Base-by-base conservation (phyloP, 2,113 vertebrate species). In the Bos javanicus region DNA sequence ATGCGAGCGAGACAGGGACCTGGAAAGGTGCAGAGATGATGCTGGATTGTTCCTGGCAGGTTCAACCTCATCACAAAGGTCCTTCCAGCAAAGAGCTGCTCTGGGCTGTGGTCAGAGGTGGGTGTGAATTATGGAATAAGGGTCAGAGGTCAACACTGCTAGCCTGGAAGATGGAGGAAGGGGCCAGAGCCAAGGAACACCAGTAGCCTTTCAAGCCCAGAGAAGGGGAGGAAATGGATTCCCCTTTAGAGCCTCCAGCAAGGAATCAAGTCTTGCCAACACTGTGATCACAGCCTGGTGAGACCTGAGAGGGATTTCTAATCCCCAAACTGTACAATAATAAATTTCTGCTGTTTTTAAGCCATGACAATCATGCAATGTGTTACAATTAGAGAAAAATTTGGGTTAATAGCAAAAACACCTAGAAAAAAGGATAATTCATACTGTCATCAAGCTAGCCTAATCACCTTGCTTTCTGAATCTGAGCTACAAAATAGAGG, bases 71-170 rank as follows among this genome's bases (percentile, higher is more conserved):
- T 26, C 67, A 56, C 19, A 28, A 0, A 26, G 48, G 3, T 26
- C 56, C 25, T 30, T 50, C 26, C 50, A 30, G n/a, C 43, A 60
- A 56, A 80, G 21, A 48, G 9, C 8, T 10, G 46, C 36, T 19
- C 50, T 2, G 9, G 39, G 17, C 14, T 46, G 9, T n/a, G 43
- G 43, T 36, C 33, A 43, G 36, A 78, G 23, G 11, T 1, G 52
- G n/a, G 25, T 9, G 2, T 30, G 36, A 36, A 23, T 46, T 6
- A 2, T 0, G 13, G 39, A 84, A 62, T 26, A 48, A 83, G 2
- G 11, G 33, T 11, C 25, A 23, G 23, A 26, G 23, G 81, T 5
- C 2, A 74, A n/a, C 0, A 0, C 2, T 9, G 13, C 28, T 7
- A 57, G 64, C 67, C 64, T 23, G 52, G 26, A 56, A 33, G 64